Evolutionary conservation across 2,113 vertebrate species (phyloP), one percentile per base, ranked within the genome.

Genomic region (Toxotes chatareus): DNA sequence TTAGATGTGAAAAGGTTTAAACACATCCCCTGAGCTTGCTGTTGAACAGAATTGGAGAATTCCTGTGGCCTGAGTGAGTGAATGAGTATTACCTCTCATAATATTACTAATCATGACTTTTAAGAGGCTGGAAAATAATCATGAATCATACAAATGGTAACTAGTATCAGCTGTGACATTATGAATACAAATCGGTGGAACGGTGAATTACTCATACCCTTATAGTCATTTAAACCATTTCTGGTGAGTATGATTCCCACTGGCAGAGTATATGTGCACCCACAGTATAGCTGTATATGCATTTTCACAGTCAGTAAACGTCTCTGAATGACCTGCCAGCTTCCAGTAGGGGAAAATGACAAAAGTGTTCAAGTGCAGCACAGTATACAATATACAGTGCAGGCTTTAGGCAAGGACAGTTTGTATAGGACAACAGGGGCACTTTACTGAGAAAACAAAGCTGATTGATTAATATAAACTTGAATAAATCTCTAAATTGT

Each of bases 371-470:
- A 11, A 73, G 49, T 69, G 72, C 72, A 69, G 51, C 19, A 61
- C 19, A 71, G 32, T 40, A 6, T 59, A 71, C 11, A 56, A 40
- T 65, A 6, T 64, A 51, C 27, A 60, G 67, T 57, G 32, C 55
- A 75, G 59, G 44, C 64, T 64, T 82, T 59, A 64, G 21, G n/a
- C 44, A 73, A 63, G 40, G 44, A 77, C 23, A 36, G 61, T 77
- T 79, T 79, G 53, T 60, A 36, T 53, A 71, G 42, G 76, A 19
- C 36, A 76, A 56, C 23, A 68, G 77, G 66, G 51, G 32, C 36
- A 65, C 53, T 78, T 79, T 63, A 73, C 21, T 80, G 42, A 36
- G 34, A 74, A 88, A 85, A 80, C 79, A 68, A 85, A 80, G 60
- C 67, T 56, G 72, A 78, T 84, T 23, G 61, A 89, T 85, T 70